Percentiles rank a stretch among this genome's conserved stretches.
These are phyloP conservation scores for Lucilia cuprina DNA, from an alignment of 1,140 invertebrate genomes.

Conservation along the genomic window DNA sequence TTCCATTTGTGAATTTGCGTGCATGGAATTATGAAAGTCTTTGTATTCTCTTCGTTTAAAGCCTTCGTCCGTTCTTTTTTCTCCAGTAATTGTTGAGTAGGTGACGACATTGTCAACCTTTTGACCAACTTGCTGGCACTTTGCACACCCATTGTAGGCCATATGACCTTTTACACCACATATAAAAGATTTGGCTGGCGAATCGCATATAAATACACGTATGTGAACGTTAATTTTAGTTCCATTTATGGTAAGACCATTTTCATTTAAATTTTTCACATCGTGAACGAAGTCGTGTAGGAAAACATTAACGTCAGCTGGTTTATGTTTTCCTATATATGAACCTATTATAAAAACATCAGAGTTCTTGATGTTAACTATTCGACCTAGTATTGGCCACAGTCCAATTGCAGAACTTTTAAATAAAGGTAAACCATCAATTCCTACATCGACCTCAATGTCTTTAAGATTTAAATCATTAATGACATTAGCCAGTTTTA, in stretches of 20 bases:
- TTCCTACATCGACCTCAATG: no score
- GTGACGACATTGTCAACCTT: constrained; percentile 25
- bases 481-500: background rate
- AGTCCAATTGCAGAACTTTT: no score
- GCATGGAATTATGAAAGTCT: background rate
- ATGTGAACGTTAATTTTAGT: background rate
- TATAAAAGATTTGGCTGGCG: constrained; percentile 34
- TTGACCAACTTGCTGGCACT: constrained; percentile 26
- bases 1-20: constrained; percentile 24
- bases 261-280: background rate
- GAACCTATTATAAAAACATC: no score
- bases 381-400: no score
- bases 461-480: no score
- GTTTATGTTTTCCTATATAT: background rate
- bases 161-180: constrained; percentile 23
- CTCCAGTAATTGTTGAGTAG: no score
- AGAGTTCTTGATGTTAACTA: no score
- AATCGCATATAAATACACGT: constrained; percentile 31
- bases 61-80: constrained; percentile 20
- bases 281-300: background rate
- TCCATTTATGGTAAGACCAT: background rate
- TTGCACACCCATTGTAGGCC: constrained; percentile 23
- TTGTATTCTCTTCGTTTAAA: constrained; percentile 16
- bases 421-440: no score
- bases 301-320: background rate